A percentile compares a stretch with the other conserved stretches of the same genome.
Conservation (phyloP, 1,140 invertebrate species). For the Orius laevigatus region DNA sequence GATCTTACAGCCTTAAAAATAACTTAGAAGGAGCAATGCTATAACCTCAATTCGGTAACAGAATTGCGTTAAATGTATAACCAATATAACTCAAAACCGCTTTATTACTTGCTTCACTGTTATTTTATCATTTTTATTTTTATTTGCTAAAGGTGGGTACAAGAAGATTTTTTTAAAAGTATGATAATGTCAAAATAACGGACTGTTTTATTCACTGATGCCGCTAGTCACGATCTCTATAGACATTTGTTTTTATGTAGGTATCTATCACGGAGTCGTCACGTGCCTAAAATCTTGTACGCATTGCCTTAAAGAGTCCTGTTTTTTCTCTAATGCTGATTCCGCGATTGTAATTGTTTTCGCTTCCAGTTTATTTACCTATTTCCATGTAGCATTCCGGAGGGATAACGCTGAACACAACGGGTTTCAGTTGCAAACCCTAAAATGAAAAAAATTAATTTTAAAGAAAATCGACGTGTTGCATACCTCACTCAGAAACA, state of each 20-base stretch:
- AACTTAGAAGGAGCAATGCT: too few species aligned
- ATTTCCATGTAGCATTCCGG: conserved; percentile 91
- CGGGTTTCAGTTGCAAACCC: conserved; percentile 81
- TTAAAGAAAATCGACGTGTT: neutral
- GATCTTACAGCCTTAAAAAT: too few species aligned
- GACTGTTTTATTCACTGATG: neutral
- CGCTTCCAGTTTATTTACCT: neutral
- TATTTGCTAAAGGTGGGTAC: too few species aligned
- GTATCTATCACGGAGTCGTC: too few species aligned
- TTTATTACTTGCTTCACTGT: too few species aligned
- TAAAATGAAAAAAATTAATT: conserved; percentile 27
- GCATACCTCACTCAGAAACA: neutral
- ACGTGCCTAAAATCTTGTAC: neutral
- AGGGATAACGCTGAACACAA: conserved; percentile 82
- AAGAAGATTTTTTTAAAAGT: too few species aligned
- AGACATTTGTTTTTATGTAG: too few species aligned
- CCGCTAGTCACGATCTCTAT: neutral
- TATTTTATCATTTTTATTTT: too few species aligned
- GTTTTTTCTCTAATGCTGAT: neutral
- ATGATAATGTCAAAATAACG: neutral
- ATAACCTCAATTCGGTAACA: too few species aligned
- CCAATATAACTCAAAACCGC: too few species aligned
- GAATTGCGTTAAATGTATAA: too few species aligned
- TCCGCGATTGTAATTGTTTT: neutral
- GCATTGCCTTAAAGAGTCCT: neutral